phyloP scores from a whole-genome alignment of 2,888 invertebrate genomes.

The Eupithecia inturbata region DNA sequence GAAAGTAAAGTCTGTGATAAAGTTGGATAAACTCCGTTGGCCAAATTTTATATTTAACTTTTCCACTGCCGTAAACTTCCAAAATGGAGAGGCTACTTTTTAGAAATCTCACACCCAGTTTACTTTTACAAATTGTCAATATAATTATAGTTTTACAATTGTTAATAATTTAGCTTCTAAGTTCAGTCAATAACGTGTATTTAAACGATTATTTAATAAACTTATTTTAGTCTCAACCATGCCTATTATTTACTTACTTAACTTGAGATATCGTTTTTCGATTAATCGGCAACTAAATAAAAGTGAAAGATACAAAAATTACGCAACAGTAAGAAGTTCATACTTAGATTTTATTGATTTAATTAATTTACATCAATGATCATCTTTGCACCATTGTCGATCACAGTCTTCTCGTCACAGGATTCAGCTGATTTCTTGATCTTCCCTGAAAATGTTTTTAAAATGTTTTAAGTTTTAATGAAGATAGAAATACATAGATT shows the following conservation, averaged over 20 bases:
- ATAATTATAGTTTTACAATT: slow-evolving; percentile 28
- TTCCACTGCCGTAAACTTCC: slow-evolving; percentile 42
- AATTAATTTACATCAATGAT: slow-evolving; percentile 28
- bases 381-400: slow-evolving; percentile 46
- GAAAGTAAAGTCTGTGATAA: slow-evolving; percentile 43
- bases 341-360: background rate
- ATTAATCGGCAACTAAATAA: background rate
- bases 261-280: background rate
- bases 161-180: slow-evolving; percentile 43
- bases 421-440: slow-evolving; percentile 47
- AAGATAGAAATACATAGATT: background rate
- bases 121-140: slow-evolving; percentile 33
- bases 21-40: slow-evolving; percentile 43
- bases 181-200: slow-evolving; percentile 52
- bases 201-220: slow-evolving; percentile 44
- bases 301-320: background rate
- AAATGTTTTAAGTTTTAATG: background rate
- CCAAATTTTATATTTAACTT: slow-evolving; percentile 51
- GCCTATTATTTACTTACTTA: slow-evolving; percentile 1
- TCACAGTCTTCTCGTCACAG: slow-evolving; percentile 40
- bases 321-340: background rate
- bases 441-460: slow-evolving; percentile 59
- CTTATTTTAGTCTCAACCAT: slow-evolving; percentile 18
- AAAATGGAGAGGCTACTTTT: slow-evolving; percentile 35
- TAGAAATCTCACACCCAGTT: slow-evolving; percentile 34